Evolutionary conservation across 2,888 invertebrate species (phyloP), one percentile per base, ranked within the genome.

Genomic region (Eupithecia subumbrata): DNA sequence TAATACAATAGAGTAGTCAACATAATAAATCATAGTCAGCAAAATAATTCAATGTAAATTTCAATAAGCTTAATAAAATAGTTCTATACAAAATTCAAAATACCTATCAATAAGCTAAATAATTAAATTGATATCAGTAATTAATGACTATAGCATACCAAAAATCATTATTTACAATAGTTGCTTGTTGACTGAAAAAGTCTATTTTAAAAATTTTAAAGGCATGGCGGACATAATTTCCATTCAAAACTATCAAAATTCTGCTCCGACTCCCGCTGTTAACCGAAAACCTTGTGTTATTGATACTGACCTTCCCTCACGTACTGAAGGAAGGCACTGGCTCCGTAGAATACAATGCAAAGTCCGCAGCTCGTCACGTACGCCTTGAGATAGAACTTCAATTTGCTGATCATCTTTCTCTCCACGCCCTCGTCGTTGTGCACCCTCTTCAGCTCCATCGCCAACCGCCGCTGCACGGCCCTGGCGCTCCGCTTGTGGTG

Each of bases 351-450:
- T 40, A 73, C 69, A 16, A 79, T 73, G n/a, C 75, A 76, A 22
- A 77, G 56, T 12, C 76, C 69, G 72, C 75, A 75, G 34, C 73
- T 74, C 14, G 45, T 71, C 25, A 77, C 76, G 34, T 78, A 81
- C 0, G 75, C 75, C 18, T 37, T 71, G 48, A 81, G 45, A 66
- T 79, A 82, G 18, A 78, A 11, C 76, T 78, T 82, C 3, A 84
- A 76, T 45, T 81, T 83, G 66, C 63, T 78, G 8, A 82, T 76
- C 80, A 82, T 80, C 69, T 76, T 76, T 14, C 68, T 72, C 73
- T 83, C 83, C 14, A 79, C 70, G 5, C 43, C 70, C 8, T 63
- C 43, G 22, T 84, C 80, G 12, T 81, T 81, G 45, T 84, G 77
- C 14, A 64, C 72, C 9, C 71, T 72, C 72, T 82, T 84, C 45